These are phyloP conservation scores for Anas georgica DNA, from an alignment of 2,797 vertebrate species.

Conservation along the genomic window DNA sequence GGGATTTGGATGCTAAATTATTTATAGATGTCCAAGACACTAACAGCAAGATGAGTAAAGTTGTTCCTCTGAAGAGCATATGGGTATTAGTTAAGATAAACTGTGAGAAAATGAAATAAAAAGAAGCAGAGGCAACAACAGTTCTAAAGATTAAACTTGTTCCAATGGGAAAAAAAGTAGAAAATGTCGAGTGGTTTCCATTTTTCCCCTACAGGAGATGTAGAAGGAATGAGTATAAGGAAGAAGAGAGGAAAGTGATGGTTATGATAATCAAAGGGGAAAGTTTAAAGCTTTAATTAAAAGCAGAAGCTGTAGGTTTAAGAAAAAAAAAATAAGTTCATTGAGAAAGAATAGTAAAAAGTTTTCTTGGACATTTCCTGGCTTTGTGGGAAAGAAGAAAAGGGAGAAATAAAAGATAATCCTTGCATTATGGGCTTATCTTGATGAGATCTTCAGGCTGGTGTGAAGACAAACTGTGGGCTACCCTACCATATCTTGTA, in stretches of 20 bases:
- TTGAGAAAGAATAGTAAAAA: neutral
- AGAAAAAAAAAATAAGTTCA: neutral
- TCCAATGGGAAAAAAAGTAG: neutral
- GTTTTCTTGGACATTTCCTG: neutral
- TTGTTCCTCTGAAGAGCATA: neutral
- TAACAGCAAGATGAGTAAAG: neutral
- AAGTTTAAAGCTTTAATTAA: neutral
- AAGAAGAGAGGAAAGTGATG: neutral
- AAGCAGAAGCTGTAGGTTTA: neutral
- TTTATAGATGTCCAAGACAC: neutral
- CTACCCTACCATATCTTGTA: neutral
- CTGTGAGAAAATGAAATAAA: neutral
- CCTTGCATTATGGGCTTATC: fast-evolving
- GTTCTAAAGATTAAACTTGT: neutral
- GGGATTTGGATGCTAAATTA: neutral
- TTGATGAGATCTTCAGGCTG: neutral
- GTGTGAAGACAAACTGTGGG: neutral
- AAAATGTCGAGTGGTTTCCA: neutral
- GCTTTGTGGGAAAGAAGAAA: neutral
- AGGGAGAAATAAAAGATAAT: neutral
- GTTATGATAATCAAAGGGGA: neutral
- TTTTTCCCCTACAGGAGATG: neutral
- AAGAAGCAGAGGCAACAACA: neutral
- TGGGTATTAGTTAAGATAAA: neutral
- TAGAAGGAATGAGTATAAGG: neutral